These are phyloP conservation scores for Trichopria drosophilae DNA, from an alignment of 2,888 invertebrate species.

Conservation along the genomic window DNA sequence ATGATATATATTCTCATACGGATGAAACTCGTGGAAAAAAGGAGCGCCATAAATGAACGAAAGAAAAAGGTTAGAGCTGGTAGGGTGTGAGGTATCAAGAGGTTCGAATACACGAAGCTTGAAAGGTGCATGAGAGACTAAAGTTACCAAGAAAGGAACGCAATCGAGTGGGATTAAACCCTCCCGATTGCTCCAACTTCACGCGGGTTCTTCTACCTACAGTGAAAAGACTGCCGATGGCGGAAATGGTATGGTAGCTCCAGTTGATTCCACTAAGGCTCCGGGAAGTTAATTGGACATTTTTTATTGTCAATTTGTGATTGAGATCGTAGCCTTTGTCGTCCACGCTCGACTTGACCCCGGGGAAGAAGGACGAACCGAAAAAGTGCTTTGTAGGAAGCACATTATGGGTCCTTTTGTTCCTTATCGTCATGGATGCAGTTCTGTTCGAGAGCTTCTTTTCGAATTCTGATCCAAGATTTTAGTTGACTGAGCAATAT, in stretches of 20 bases:
- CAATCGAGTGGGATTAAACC: conserved; percentile 57
- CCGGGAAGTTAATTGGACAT: conserved; percentile 55
- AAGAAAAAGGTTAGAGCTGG: conserved; percentile 42
- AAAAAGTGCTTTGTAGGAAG: too few relatives aligned
- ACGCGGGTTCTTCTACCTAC: conserved; percentile 44
- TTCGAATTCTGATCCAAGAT: too few relatives aligned
- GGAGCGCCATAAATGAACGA: conserved; percentile 42
- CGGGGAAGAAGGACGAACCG: too few relatives aligned
- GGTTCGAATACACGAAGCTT: conserved; percentile 37
- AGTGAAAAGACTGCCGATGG: conserved; percentile 40
- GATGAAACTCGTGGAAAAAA: conserved; percentile 25
- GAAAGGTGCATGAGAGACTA: conserved; percentile 31
- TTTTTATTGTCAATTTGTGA: conserved; percentile 58
- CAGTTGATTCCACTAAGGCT: conserved; percentile 36
- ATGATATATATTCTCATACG: conserved; percentile 9
- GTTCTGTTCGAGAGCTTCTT: too few relatives aligned
- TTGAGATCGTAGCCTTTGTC: conserved; percentile 55
- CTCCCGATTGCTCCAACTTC: conserved; percentile 57
- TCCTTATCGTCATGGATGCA: too few relatives aligned
- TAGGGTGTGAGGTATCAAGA: too few relatives aligned
- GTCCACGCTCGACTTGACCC: too few relatives aligned
- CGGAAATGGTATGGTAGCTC: conserved; percentile 32
- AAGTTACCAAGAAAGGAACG: conserved; percentile 50
- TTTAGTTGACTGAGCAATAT: too few relatives aligned
- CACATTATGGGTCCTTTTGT: too few relatives aligned